These are phyloP conservation scores for Elephas maximus DNA, from an alignment of 2,113 vertebrate genomes.

Conservation along the genomic window DNA sequence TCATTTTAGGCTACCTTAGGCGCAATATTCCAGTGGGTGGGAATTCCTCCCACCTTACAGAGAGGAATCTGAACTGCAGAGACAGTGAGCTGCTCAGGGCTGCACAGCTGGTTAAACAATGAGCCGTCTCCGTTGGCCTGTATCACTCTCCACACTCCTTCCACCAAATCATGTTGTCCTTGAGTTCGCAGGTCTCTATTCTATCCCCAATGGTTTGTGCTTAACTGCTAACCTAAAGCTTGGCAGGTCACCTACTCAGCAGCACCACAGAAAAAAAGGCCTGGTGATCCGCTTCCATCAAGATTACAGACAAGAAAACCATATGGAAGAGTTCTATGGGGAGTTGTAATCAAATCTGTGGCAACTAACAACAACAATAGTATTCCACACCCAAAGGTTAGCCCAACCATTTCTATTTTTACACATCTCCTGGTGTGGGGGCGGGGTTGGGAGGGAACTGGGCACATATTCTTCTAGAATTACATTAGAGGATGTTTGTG, in stretches of 20 bases:
- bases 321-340: not conserved
- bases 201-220: not conserved
- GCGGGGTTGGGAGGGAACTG: too few relatives aligned
- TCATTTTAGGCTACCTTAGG: not conserved
- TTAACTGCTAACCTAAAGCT: not conserved
- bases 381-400: not conserved
- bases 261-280: not conserved
- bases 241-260: not conserved
- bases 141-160: not conserved
- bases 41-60: not conserved
- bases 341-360: not conserved
- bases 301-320: not conserved
- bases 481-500: not conserved
- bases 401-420: not conserved
- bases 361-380: not conserved
- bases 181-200: not conserved
- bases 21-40: fast-evolving
- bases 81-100: not conserved
- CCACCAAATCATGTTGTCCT: not conserved
- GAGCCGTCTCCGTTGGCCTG: not conserved
- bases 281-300: not conserved
- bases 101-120: not conserved
- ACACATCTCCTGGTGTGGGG: not conserved
- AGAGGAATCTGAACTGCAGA: not conserved
- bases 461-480: not conserved